phyloP scores from a whole-genome alignment of 2,113 vertebrate genomes.

The Nyctibius bracteatus region DNA sequence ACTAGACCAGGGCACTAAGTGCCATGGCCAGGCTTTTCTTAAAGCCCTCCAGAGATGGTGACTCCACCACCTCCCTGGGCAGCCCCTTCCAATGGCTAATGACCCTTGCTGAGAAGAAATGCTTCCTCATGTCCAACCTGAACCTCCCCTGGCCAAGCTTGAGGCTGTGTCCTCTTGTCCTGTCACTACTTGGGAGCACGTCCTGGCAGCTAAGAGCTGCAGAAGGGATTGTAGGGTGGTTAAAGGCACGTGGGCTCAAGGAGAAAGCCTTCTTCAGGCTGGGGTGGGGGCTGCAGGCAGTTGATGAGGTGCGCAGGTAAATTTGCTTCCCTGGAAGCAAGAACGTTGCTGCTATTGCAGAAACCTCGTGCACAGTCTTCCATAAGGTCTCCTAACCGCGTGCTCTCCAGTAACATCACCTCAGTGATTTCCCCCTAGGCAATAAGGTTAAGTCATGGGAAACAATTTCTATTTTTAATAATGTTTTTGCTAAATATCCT shows the following conservation, averaged over 20 bases:
- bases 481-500: constrained; percentile 63
- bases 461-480: constrained; percentile 66
- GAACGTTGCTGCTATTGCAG: neutral
- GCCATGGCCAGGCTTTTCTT: too few species aligned
- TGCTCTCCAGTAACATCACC: neutral
- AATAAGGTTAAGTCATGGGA: constrained; percentile 46
- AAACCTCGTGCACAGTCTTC: neutral
- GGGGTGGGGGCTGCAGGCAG: neutral
- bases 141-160: too few species aligned
- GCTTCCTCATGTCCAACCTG: too few species aligned
- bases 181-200: neutral
- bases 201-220: neutral
- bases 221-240: neutral
- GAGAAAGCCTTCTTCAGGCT: neutral
- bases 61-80: too few species aligned
- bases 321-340: neutral
- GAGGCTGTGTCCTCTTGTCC: too few species aligned
- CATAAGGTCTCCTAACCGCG: fast-evolving
- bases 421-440: constrained; percentile 35
- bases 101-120: too few species aligned
- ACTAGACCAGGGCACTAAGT: too few species aligned
- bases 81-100: too few species aligned
- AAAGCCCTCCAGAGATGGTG: too few species aligned
- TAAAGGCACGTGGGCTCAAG: fast-evolving
- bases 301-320: neutral